phyloP scores from a whole-genome alignment of 2,888 invertebrate genomes.

The Sarcophaga subvicina region DNA sequence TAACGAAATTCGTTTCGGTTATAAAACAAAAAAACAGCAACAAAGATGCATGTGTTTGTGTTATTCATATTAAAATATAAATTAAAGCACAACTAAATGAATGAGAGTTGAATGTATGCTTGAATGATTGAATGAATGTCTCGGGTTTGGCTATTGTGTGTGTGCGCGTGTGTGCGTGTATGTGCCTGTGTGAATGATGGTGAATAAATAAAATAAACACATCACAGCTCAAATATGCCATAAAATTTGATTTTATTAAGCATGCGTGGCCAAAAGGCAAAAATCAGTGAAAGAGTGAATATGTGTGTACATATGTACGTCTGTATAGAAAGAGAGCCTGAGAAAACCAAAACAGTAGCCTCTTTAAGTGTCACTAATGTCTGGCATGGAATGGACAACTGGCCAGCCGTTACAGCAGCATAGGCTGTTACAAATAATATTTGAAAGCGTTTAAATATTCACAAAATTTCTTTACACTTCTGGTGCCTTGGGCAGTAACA shows the following conservation, averaged over 20 bases:
- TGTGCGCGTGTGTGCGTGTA: too few species aligned
- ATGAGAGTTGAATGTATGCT: background rate
- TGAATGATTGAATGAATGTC: background rate
- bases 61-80: background rate
- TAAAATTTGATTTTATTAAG: conserved; percentile 58
- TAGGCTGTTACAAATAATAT: background rate
- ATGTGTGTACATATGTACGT: too few species aligned
- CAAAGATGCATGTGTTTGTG: background rate
- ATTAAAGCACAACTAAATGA: background rate
- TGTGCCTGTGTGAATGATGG: background rate
- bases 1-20: too few species aligned
- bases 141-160: too few species aligned
- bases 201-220: conserved; percentile 53
- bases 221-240: conserved; percentile 48
- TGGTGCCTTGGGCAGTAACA: background rate
- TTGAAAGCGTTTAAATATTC: too few species aligned
- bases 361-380: conserved; percentile 28
- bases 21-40: background rate
- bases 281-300: background rate
- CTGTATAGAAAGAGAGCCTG: too few species aligned
- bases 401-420: background rate
- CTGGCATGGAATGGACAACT: background rate
- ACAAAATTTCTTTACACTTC: too few species aligned
- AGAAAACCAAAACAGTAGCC: conserved; percentile 44
- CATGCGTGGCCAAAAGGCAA: conserved; percentile 56